Evolutionary conservation across 2,113 vertebrate species (phyloP).

Genomic region (Caranx ignobilis): DNA sequence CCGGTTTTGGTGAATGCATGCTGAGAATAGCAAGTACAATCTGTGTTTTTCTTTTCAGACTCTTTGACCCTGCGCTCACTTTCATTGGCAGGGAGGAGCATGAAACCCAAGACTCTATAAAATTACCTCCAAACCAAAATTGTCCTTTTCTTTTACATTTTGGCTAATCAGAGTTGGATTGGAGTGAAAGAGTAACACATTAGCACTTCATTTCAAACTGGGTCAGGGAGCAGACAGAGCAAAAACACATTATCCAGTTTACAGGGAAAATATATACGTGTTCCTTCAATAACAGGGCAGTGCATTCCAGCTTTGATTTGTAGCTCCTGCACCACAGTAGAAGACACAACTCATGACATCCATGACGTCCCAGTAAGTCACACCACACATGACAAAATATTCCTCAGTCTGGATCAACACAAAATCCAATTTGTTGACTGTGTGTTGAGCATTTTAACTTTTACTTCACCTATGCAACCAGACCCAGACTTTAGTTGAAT

Average conservation of each 20-base stretch:
- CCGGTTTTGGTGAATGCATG: constrained; percentile 23
- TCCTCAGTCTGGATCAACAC: not conserved
- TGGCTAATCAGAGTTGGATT: constrained; percentile 51
- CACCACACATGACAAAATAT: not conserved
- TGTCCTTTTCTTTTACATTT: constrained; percentile 32
- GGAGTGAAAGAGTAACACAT: constrained; percentile 43
- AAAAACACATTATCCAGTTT: constrained; percentile 59
- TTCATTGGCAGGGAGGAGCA: constrained; percentile 44
- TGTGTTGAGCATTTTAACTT: not conserved
- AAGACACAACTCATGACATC: constrained; percentile 38
- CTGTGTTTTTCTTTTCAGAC: constrained; percentile 47
- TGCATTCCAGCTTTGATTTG: constrained; percentile 72
- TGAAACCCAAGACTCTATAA: constrained; percentile 45
- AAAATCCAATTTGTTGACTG: not conserved
- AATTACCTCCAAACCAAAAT: constrained; percentile 40
- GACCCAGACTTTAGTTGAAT: not conserved
- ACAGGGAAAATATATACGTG: constrained; percentile 36
- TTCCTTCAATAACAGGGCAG: constrained; percentile 61
- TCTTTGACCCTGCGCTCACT: constrained; percentile 35
- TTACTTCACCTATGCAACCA: not conserved
- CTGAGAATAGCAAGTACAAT: constrained; percentile 36
- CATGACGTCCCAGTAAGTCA: constrained; percentile 19
- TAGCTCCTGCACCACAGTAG: constrained; percentile 34
- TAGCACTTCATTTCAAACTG: constrained; percentile 57
- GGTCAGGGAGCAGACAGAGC: constrained; percentile 43